Evolutionary conservation across 2,113 vertebrate species (phyloP).

Genomic region (Pygathrix nemaeus): DNA sequence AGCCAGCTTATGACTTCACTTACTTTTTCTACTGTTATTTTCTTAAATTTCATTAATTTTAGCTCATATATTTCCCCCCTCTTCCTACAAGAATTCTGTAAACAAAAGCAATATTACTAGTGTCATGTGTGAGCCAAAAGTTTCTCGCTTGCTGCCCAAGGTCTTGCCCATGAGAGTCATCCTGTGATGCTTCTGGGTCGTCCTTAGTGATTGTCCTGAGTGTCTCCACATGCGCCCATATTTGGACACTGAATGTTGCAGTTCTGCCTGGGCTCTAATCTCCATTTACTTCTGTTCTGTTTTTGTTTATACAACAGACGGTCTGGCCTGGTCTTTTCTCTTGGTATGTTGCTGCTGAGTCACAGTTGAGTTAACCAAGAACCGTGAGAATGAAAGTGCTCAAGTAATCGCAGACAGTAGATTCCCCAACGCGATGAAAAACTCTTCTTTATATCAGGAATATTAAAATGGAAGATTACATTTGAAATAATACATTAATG

Average conservation of each 20-base stretch:
- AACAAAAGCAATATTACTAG: background rate
- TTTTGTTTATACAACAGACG: background rate
- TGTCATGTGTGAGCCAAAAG: background rate
- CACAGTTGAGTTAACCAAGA: background rate
- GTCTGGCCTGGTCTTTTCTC: background rate
- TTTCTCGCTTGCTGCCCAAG: background rate
- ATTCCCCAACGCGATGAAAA: background rate
- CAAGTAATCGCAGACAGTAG: background rate
- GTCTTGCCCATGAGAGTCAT: background rate
- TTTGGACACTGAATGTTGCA: slow-evolving; percentile 24
- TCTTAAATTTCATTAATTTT: background rate
- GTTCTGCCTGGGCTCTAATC: background rate
- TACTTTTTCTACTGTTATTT: slow-evolving; percentile 12
- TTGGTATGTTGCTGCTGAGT: background rate
- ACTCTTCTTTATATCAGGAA: background rate
- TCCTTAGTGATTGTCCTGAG: background rate
- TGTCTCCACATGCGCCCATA: background rate
- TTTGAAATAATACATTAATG: slow-evolving; percentile 3
- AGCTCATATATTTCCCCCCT: background rate
- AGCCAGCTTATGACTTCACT: background rate
- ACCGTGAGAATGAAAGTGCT: background rate
- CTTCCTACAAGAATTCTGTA: background rate
- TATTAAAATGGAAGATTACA: background rate
- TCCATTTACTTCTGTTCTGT: background rate
- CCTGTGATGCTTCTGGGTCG: background rate